Evolutionary conservation across 1,140 invertebrate species (phyloP).

Genomic region (Drosophila rufa): DNA sequence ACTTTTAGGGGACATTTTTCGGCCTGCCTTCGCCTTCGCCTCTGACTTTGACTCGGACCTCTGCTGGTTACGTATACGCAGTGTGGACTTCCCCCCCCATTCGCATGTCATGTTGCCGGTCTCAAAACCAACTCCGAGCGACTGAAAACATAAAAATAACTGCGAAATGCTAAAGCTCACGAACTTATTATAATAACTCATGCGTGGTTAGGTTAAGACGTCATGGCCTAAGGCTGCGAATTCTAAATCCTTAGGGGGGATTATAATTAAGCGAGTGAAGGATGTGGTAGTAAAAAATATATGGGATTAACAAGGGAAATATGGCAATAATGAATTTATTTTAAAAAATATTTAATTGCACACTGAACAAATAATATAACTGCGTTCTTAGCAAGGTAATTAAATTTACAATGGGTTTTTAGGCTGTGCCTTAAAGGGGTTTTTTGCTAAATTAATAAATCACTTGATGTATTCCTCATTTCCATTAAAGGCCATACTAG

Average conservation of each 20-base stretch:
- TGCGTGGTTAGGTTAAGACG: slow-evolving; percentile 50
- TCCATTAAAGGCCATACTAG: too few relatives aligned
- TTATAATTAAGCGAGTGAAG: slow-evolving; percentile 9
- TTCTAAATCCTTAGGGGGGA: not conserved
- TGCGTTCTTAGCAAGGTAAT: not conserved
- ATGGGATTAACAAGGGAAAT: not conserved
- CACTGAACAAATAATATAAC: not conserved
- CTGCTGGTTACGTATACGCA: slow-evolving; percentile 43
- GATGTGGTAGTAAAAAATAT: not conserved
- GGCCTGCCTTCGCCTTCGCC: slow-evolving; percentile 16
- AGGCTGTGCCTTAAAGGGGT: too few relatives aligned
- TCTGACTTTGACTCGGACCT: slow-evolving; percentile 9
- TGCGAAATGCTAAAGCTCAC: slow-evolving; percentile 57
- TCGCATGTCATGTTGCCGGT: slow-evolving; percentile 52
- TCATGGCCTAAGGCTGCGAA: slow-evolving; percentile 27
- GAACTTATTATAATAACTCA: slow-evolving; percentile 52
- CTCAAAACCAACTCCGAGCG: slow-evolving; percentile 22
- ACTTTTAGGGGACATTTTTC: slow-evolving; percentile 33
- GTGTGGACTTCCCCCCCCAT: slow-evolving; percentile 7
- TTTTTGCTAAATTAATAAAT: not conserved
- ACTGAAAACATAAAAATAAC: slow-evolving; percentile 42
- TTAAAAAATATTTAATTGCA: not conserved
- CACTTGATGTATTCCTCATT: too few relatives aligned
- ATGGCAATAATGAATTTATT: slow-evolving; percentile 2
- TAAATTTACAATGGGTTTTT: not conserved